Base-by-base conservation (phyloP, 2,797 vertebrate species). In the Eupleurogrammus muticus region DNA sequence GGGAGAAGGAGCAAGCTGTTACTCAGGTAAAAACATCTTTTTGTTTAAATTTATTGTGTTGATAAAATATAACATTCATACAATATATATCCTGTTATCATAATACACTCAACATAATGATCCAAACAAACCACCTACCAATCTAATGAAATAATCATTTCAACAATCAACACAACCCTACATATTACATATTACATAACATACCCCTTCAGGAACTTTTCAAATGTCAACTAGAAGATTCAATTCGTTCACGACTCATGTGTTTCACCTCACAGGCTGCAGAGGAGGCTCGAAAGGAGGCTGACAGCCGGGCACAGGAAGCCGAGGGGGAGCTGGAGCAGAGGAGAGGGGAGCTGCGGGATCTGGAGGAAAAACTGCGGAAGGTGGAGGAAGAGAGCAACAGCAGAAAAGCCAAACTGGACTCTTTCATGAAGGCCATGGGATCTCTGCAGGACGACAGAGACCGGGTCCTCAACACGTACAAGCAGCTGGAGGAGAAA, bases 361-460 rank as follows among this genome's bases (percentile, higher is more conserved):
- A 54, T 44, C 90, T 97, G 77, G 87, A 92, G 17, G 95, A 94
- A 66, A 94, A 88, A 60, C 64, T 96, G 40, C 90, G 89, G 52
- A 83, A 88, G 28, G 81, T 90, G 9, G 92, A 91, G 55, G 96
- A 96, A 54, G 96, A 96, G 69, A 91, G 90, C 78, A 90, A 81
- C 64, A 94, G 91, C 73, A 93, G 93, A 47, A 96, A 95, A 82
- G 83, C 94, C 63, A 93, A 92, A 42, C 90, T 99, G 76, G 95
- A 96, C 73, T 95, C 96, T 14, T 97, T 99, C 58, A 94, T 93
- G 23, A 98, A 96, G 66, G 96, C 97, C 66, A 99, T 99, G 97
- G 95, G 95, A n/a, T 99, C 98, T 8, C 76, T 99, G 80, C 98
- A 99, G 87, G 94, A 97, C 0, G 97, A 99, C 81, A 78, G 98